Conservation (phyloP, 2,797 vertebrate species). For the Sebastes hubbsi region DNA sequence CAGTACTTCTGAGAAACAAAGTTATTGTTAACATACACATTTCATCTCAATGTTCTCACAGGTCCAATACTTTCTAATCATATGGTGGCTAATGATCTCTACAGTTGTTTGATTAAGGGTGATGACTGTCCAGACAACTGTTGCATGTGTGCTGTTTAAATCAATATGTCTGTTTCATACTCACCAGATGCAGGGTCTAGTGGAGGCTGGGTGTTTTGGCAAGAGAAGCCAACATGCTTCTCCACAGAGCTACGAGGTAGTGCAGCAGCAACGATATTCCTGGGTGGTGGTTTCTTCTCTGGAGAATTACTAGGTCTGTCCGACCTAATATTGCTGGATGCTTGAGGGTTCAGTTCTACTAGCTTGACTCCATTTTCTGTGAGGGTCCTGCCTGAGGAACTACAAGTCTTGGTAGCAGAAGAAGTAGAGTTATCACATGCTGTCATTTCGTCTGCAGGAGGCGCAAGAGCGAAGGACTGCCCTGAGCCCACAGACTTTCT, state of each 20-base stretch:
- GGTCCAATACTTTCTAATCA: neutral
- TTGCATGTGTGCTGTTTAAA: neutral
- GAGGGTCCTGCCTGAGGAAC: neutral
- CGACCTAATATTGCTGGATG: neutral
- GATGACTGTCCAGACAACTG: neutral
- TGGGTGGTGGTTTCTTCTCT: constrained; percentile 13
- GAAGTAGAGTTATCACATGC: constrained; percentile 12
- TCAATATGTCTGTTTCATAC: constrained; percentile 36
- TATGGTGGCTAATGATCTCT: neutral
- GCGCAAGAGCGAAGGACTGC: constrained; percentile 27
- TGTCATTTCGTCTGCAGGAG: constrained; percentile 25
- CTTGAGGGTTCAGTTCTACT: constrained; percentile 28
- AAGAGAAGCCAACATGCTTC: constrained; percentile 73
- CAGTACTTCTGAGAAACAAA: constrained; percentile 33
- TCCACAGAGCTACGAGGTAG: constrained; percentile 26
- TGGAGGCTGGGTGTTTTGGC: constrained; percentile 26
- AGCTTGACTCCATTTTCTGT: constrained; percentile 33
- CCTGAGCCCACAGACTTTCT: constrained; percentile 56
- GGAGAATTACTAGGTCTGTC: constrained; percentile 27
- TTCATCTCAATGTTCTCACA: neutral
- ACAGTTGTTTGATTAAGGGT: neutral
- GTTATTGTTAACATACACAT: neutral
- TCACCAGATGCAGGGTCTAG: constrained; percentile 73
- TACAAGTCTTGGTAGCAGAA: constrained; percentile 11
- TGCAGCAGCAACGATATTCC: constrained; percentile 13